These are phyloP conservation scores for Ctenomys sociabilis DNA, from an alignment of 2,113 vertebrate genomes.

Conservation along the genomic window DNA sequence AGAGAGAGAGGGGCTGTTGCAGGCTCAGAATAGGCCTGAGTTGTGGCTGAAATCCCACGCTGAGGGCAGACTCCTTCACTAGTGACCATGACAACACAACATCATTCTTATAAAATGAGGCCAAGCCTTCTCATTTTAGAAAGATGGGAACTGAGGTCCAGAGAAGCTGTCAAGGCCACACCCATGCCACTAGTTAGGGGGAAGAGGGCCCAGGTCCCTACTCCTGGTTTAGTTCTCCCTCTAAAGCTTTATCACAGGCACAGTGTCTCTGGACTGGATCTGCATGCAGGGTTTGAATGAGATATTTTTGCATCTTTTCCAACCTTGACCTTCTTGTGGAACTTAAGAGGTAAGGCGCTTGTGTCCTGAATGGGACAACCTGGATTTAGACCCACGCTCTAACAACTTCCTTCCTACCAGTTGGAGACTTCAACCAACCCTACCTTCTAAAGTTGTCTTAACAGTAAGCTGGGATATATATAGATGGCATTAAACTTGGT, in stretches of 20 bases:
- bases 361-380: background rate
- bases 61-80: background rate
- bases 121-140: conserved; percentile 52
- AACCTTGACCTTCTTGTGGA: background rate
- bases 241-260: background rate
- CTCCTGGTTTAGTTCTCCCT: background rate
- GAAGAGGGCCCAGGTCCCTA: background rate
- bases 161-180: background rate
- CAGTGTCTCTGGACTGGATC: background rate
- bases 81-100: conserved; percentile 15
- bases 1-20: background rate
- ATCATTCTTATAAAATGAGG: conserved; percentile 37
- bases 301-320: background rate
- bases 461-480: background rate
- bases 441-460: background rate
- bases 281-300: background rate
- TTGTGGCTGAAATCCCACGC: background rate
- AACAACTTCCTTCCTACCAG: background rate
- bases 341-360: background rate
- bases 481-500: background rate
- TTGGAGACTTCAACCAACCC: background rate
- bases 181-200: background rate
- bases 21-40: background rate
- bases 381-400: background rate
- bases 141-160: conserved; percentile 24